Conservation (phyloP, 2,888 invertebrate genomes). For the Cataglyphis cursor region DNA sequence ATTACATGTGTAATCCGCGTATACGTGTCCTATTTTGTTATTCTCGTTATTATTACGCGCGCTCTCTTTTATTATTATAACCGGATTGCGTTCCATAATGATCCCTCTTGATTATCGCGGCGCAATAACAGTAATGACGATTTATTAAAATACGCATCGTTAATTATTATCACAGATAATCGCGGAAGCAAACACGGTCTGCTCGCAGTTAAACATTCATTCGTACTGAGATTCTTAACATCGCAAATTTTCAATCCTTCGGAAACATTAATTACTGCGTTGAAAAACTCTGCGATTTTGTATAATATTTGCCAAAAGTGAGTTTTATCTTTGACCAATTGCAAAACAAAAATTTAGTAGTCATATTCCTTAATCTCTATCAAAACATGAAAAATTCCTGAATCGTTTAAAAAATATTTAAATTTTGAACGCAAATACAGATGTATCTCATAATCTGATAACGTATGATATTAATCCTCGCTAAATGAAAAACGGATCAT, state of each 20-base stretch:
- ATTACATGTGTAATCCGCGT: constrained; percentile 2
- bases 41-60: constrained; percentile 23
- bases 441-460: constrained; percentile 47
- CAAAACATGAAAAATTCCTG: constrained; percentile 25
- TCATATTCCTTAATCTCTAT: constrained; percentile 43
- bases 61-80: constrained; percentile 53
- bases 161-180: constrained; percentile 57
- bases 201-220: constrained; percentile 48
- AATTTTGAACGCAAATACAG: constrained; percentile 42
- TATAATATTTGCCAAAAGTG: constrained; percentile 7
- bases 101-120: constrained; percentile 46
- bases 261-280: constrained; percentile 34
- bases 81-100: constrained; percentile 46
- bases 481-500: constrained; percentile 50
- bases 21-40: constrained; percentile 37
- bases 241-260: constrained; percentile 42
- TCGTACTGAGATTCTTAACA: constrained; percentile 48
- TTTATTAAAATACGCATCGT: constrained; percentile 55
- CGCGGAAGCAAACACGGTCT: constrained; percentile 46
- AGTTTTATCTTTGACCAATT: constrained; percentile 17
- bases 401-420: constrained; percentile 58
- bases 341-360: constrained; percentile 34
- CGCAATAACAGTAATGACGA: constrained; percentile 49
- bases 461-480: constrained; percentile 59
- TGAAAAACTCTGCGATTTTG: constrained; percentile 25